A percentile compares a stretch with the other conserved stretches of the same genome.
phyloP scores from a whole-genome alignment of 2,797 vertebrate genomes.

The Cryptoblepharus egeriae region DNA sequence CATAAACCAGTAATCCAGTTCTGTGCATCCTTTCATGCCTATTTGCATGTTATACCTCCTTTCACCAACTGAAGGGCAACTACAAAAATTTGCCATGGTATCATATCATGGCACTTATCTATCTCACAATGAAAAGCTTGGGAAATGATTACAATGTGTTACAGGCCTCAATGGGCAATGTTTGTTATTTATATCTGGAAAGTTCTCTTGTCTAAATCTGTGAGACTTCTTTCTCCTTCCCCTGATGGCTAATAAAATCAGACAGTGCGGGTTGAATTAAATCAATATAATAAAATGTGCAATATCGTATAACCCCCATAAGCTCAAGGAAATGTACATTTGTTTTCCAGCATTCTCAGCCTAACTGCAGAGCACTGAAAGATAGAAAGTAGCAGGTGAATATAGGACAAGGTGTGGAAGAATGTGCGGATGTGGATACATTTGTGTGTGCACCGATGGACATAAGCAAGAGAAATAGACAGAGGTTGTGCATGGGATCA shows the following conservation, averaged over 20 bases:
- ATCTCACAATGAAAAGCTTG: neutral
- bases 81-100: neutral
- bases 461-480: neutral
- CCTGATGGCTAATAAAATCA: neutral
- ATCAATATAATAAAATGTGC: neutral
- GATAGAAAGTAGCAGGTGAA: neutral
- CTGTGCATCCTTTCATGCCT: neutral
- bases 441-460: too few relatives aligned
- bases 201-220: neutral
- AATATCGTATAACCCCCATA: neutral
- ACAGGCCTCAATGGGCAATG: neutral
- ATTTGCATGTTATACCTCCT: neutral
- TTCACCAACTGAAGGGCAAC: neutral
- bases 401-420: neutral
- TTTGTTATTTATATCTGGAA: neutral
- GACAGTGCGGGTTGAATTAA: neutral
- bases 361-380: neutral
- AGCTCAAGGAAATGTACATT: neutral
- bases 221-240: neutral
- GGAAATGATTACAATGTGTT: neutral
- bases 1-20: neutral
- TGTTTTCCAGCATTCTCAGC: neutral
- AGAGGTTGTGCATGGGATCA: neutral
- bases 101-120: neutral
- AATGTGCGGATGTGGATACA: too few relatives aligned